Base-by-base conservation (phyloP, 53 echinoderm and acorn worm species). In the Antedon mediterranea region DNA sequence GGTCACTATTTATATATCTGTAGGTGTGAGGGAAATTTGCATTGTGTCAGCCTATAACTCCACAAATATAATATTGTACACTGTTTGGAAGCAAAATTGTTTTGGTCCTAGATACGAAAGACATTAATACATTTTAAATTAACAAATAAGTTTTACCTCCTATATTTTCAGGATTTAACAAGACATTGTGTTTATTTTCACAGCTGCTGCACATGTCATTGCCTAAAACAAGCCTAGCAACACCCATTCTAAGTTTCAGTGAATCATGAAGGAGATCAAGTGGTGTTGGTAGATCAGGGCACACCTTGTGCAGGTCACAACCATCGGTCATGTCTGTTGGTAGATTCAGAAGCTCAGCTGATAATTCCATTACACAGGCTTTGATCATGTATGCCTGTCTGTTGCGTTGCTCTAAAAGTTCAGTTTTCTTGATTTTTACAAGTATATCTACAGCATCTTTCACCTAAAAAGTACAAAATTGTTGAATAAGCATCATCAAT, bases 221-320 rank as follows among this genome's bases (percentile, higher is more conserved):
- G 28, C 94, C 89, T 31, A 94, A 78, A 44, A 94, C 77, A 37
- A 89, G 75, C 43, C 86, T 88, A 74, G 82, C 87, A 75, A 98
- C 90, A 32, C 92, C 93, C 82, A 87, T 92, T 73, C 88, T 83
- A 14, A 90, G 84, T 72, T 87, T 86, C 88, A 93, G 87, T 28
- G 90, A 90, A 44, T 98, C 98, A 8, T 78, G 74, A 29, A 78
- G 78, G 18, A 93, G 86, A 32, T 90, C 91, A 83, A 84, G 37
- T n/a, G 93, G 80, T 43, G 88, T 81, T n/a, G 85, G 82, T 43
- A 83, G 83, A 28, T 82, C 86, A 34, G 82, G 86, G 78, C 77
- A 43, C 28, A 82, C n/a, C n/a, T n/a, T n/a, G 20, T 78, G 74
- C 11, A 77, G 73, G 6, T 42, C 73, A 30, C 78, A 82, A 41